Base-by-base conservation (phyloP, 2,888 invertebrate genomes). In the Luffia ferchaultella region DNA sequence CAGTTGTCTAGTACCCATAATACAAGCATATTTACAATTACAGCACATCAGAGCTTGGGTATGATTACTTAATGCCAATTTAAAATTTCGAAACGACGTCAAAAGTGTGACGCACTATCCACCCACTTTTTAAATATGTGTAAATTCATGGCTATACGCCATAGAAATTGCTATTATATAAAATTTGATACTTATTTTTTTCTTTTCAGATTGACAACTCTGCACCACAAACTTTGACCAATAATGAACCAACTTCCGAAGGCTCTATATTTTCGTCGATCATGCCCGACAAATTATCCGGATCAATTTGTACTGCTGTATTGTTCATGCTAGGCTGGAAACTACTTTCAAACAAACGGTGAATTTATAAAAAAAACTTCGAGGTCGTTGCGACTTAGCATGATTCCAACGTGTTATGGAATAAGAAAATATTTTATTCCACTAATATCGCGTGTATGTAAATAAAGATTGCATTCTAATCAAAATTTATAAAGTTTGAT, bases 321-420 rank as follows among this genome's bases (percentile, higher is more conserved):
- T 76, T 89, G 50, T 84, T 88, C 63, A 77, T 88, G 67, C 76
- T 89, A 2, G 88, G 89, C 12, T 89, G 88, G 88, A 87, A 86
- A 60, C 68, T 88, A 45, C 79, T 88, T 55, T 70, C 77, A 2
- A 86, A 80, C 51, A 75, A 85, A 55, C 86, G 86, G 72, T 88
- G 86, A 87, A 82, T 20, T n/a, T 3, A 30, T 7, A 30, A 12
- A 12, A 30, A 12, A 7, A 12, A 30, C 30, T 30, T 3, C 30
- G 3, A 12, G 12, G 12, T 12, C 30, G 30, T 7, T 30, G 30
- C 30, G 12, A 30, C 30, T 30, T 30, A 30, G 30, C 30, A 30
- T 30, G 30, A 30, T n/a, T n/a, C 30, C 30, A 30, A 30, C n/a
- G 30, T 30, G 30, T 3, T 30, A n/a, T 30, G 30, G 30, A 30